Evolutionary conservation across 53 echinoderm and acorn worm species (phyloP).

Genomic region (Hippasteria phrygiana): DNA sequence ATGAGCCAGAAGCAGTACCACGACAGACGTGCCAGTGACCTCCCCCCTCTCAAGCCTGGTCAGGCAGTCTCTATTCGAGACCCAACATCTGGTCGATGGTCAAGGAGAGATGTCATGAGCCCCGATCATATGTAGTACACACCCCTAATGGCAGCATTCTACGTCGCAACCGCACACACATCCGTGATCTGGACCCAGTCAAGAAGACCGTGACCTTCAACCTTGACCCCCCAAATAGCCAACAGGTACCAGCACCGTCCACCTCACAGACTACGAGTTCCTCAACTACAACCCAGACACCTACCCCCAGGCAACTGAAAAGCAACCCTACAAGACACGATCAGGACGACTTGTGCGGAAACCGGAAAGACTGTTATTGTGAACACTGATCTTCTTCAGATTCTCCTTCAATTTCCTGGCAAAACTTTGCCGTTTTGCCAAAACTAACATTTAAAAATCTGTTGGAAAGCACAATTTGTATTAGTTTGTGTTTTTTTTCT

Average conservation of each 20-base stretch:
- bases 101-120: neutral
- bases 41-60: conserved; percentile 6
- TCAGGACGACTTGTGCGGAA: neutral
- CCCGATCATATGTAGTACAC: conserved; percentile 22
- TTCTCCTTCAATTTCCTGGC: neutral
- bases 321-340: too few species aligned
- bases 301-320: too few species aligned
- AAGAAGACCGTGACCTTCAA: conserved; percentile 20
- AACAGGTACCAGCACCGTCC: neutral
- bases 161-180: conserved; percentile 6
- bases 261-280: too few species aligned
- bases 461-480: neutral
- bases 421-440: neutral
- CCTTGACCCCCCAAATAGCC: neutral
- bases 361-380: neutral
- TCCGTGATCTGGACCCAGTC: conserved; percentile 3
- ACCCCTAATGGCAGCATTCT: conserved; percentile 6
- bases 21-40: conserved; percentile 41
- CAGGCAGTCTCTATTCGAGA: neutral
- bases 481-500: neutral
- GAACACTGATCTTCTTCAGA: neutral
- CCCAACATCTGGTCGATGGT: neutral
- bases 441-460: neutral
- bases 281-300: too few species aligned
- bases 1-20: conserved; percentile 53